These are phyloP conservation scores for Sander lucioperca DNA, from an alignment of 2,113 vertebrate genomes.

Conservation along the genomic window DNA sequence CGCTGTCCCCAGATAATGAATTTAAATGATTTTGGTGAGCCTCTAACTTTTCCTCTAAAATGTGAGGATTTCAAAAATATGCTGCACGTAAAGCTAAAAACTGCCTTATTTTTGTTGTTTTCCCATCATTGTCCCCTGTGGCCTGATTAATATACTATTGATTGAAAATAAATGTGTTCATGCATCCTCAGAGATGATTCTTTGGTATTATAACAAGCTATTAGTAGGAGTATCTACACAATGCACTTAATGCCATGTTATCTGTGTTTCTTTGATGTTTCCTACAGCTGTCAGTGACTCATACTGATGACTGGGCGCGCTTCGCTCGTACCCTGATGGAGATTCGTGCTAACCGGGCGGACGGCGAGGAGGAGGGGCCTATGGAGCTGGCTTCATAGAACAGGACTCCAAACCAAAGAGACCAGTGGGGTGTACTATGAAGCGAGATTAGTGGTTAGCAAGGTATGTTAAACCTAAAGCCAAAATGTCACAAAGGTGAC, in stretches of 20 bases:
- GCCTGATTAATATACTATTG: not conserved
- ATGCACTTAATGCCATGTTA: not conserved
- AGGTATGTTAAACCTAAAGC: not conserved
- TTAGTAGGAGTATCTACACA: not conserved
- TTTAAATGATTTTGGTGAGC: no score
- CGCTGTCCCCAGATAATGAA: not conserved
- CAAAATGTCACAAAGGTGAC: not conserved
- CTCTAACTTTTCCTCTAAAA: not conserved
- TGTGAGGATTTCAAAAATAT: not conserved
- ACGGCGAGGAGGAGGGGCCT: conserved; percentile 92
- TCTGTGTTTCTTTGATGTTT: conserved; percentile 18
- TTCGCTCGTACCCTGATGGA: conserved; percentile 95
- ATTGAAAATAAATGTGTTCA: not conserved
- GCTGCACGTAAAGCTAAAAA: not conserved
- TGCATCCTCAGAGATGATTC: not conserved
- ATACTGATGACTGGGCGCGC: conserved; percentile 93
- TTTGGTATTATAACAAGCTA: not conserved
- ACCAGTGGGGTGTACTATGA: not conserved
- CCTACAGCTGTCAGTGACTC: conserved; percentile 90
- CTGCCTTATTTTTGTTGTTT: not conserved
- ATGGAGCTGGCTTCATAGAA: conserved; percentile 90
- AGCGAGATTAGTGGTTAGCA: not conserved
- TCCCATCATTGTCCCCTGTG: not conserved
- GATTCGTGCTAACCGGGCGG: conserved; percentile 94
- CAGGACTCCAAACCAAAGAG: conserved; percentile 40